A percentile compares a stretch with the other conserved stretches of the same genome.
phyloP scores from a whole-genome alignment of 2,888 invertebrate genomes.

The Clostera curtula region DNA sequence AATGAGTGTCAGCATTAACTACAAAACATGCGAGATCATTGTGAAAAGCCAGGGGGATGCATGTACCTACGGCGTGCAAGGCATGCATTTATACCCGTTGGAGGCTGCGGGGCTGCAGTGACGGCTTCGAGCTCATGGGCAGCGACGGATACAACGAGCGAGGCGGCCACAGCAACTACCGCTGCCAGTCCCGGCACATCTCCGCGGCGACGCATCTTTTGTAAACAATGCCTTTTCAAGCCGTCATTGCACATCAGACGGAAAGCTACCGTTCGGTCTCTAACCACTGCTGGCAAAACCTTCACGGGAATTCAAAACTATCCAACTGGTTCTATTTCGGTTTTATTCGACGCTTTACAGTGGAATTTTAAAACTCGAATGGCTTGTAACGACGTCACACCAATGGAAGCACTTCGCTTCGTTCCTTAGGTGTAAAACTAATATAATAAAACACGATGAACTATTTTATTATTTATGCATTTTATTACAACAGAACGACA shows the following conservation, averaged over 20 bases:
- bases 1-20: too few species aligned
- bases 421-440: background rate
- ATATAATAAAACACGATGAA: constrained; percentile 2
- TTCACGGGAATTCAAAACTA: too few species aligned
- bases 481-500: constrained; percentile 3
- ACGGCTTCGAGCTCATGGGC: background rate
- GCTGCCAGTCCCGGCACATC: constrained; percentile 16
- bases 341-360: constrained; percentile 12
- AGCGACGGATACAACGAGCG: constrained; percentile 4
- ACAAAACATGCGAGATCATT: too few species aligned
- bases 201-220: constrained; percentile 11
- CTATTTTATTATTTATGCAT: background rate
- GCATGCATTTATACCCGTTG: constrained; percentile 6
- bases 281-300: too few species aligned
- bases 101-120: background rate
- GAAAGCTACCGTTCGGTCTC: too few species aligned
- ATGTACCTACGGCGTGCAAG: background rate
- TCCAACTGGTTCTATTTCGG: constrained; percentile 17
- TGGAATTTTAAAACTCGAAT: constrained; percentile 3
- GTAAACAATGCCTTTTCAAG: constrained; percentile 9
- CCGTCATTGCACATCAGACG: too few species aligned
- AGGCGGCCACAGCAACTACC: constrained; percentile 6
- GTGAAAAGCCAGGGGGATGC: too few species aligned
- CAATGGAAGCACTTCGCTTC: too few species aligned
- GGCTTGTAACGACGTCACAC: too few species aligned